A percentile compares a stretch with the other conserved stretches of the same genome.
These are phyloP conservation scores for Pyrocephalus nanus DNA, from an alignment of 2,797 vertebrate genomes.

Conservation along the genomic window DNA sequence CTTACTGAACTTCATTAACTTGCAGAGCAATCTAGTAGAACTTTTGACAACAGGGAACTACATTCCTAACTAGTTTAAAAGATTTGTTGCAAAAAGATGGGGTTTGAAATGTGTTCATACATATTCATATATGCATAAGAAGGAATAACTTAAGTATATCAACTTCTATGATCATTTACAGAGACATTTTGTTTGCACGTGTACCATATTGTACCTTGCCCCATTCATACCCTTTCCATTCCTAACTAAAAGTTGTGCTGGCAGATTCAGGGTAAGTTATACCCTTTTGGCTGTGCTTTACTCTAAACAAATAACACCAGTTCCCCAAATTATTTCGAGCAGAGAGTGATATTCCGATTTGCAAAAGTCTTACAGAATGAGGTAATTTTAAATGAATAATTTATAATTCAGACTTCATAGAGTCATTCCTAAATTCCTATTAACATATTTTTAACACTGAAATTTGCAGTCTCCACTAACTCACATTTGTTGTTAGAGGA, in stretches of 20 bases:
- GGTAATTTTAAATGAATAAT: neutral
- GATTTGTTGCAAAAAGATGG: neutral
- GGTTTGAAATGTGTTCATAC: accelerated
- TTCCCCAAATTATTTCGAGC: neutral
- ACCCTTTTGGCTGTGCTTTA: neutral
- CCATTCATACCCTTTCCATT: neutral
- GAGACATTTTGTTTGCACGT: neutral
- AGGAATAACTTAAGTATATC: neutral
- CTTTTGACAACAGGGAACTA: neutral
- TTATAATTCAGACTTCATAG: neutral
- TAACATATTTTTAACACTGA: neutral
- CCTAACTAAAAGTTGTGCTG: neutral
- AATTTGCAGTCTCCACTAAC: neutral
- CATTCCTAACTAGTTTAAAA: neutral
- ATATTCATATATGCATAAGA: neutral
- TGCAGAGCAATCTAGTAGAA: neutral
- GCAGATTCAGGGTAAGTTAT: neutral
- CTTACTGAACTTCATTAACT: neutral
- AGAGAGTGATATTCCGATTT: neutral
- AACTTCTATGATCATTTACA: neutral
- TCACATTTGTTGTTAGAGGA: neutral
- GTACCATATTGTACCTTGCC: neutral
- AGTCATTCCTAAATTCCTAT: neutral
- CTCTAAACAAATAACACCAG: accelerated
- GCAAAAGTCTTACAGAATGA: neutral